These are phyloP conservation scores for Lordiphosa andalusiaca DNA, from an alignment of 2,888 invertebrate genomes.

Conservation along the genomic window DNA sequence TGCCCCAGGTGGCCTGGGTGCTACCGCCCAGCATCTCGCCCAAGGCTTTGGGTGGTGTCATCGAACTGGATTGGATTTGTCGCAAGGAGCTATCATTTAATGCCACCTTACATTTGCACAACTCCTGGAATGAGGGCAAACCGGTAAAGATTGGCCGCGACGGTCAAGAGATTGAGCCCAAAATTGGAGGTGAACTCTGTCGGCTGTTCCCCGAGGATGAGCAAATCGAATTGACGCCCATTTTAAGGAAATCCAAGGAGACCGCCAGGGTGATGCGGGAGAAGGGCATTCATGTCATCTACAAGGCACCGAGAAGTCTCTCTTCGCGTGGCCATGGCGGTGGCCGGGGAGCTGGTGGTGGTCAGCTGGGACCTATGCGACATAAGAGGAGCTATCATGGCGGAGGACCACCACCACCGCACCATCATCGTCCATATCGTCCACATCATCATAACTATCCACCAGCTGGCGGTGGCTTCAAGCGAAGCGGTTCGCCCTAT, in stretches of 20 bases:
- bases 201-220: constrained; percentile 96
- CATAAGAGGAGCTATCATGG: constrained; percentile 74
- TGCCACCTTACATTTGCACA: constrained; percentile 94
- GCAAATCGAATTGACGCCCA: constrained; percentile 92
- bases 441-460: constrained; percentile 54
- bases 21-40: constrained; percentile 95
- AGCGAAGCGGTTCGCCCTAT: constrained; percentile 74
- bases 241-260: constrained; percentile 91
- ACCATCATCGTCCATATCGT: constrained; percentile 83
- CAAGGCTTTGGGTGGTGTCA: constrained; percentile 96
- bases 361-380: constrained; percentile 63
- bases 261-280: constrained; percentile 85
- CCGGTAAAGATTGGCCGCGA: constrained; percentile 99
- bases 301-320: constrained; percentile 82
- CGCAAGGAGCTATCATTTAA: constrained; percentile 96
- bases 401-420: constrained; percentile 80
- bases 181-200: constrained; percentile 94
- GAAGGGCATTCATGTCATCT: constrained; percentile 79
- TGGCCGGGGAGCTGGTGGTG: constrained; percentile 42
- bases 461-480: constrained; percentile 57
- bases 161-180: constrained; percentile 98
- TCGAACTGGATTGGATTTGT: constrained; percentile 98
- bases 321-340: constrained; percentile 77
- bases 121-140: constrained; percentile 99
- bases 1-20: constrained; percentile 95